A percentile compares a stretch with the other conserved stretches of the same genome.
These are phyloP conservation scores for Microcebus lehilahytsara DNA, from an alignment of 2,113 vertebrate species.

Conservation along the genomic window DNA sequence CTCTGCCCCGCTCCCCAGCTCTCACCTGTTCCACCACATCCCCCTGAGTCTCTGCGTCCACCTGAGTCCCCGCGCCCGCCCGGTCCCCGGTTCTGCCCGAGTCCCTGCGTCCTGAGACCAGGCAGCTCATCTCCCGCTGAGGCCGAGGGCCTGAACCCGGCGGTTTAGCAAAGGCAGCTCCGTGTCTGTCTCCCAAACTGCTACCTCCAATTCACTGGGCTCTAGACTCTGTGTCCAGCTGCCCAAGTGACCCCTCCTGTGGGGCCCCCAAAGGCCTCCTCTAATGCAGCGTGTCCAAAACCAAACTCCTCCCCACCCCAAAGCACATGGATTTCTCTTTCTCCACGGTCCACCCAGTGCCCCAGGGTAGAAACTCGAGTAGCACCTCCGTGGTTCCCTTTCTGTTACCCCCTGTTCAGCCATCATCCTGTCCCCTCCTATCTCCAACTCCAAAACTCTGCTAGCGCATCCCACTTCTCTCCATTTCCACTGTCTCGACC, in stretches of 20 bases:
- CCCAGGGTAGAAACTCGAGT: background rate
- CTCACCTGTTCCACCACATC: rapidly evolving
- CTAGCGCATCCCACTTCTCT: rapidly evolving
- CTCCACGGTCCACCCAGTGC: background rate
- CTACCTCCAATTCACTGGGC: background rate
- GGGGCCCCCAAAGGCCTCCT: background rate
- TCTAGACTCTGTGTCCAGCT: background rate
- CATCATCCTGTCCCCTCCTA: background rate
- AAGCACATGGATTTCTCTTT: background rate
- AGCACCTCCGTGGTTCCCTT: too few species aligned
- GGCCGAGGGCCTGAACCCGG: rapidly evolving
- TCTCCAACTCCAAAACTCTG: background rate
- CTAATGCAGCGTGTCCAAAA: too few species aligned
- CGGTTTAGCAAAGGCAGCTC: too few species aligned
- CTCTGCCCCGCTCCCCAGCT: background rate
- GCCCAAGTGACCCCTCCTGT: rapidly evolving
- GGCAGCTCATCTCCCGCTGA: background rate
- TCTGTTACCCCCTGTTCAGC: too few species aligned
- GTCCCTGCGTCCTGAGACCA: too few species aligned
- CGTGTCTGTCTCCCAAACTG: rapidly evolving
- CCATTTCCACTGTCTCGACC: rapidly evolving
- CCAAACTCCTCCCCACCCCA: too few species aligned
- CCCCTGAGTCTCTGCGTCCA: too few species aligned
- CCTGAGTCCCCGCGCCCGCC: too few species aligned
- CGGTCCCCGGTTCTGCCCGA: too few species aligned